A percentile compares a stretch with the other conserved stretches of the same genome.
Evolutionary conservation across 2,888 invertebrate species (phyloP).

Genomic region (Epinotia bilunana): DNA sequence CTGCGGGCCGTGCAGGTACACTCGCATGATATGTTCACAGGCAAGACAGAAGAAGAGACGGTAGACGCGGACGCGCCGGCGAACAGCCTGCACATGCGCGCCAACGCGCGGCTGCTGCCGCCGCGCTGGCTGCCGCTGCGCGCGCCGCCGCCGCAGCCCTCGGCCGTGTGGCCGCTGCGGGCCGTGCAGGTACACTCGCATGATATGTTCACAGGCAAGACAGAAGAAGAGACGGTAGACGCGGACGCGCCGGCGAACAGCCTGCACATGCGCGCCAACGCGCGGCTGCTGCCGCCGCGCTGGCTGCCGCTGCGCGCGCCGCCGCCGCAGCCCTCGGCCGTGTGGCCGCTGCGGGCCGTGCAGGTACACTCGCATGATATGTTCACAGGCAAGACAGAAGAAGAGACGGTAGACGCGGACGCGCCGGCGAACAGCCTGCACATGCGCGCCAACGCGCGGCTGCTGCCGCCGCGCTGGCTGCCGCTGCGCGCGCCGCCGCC

Average conservation of each 20-base stretch:
- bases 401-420: slow-evolving; percentile 47
- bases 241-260: slow-evolving; percentile 74
- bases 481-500: slow-evolving; percentile 51
- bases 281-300: slow-evolving; percentile 45
- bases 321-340: slow-evolving; percentile 51
- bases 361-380: not conserved
- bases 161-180: slow-evolving; percentile 63
- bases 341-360: slow-evolving; percentile 65
- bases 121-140: slow-evolving; percentile 47
- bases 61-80: slow-evolving; percentile 65
- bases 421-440: slow-evolving; percentile 75
- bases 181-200: slow-evolving; percentile 48
- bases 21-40: not conserved
- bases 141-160: slow-evolving; percentile 51
- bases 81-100: slow-evolving; percentile 73
- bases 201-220: not conserved
- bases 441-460: slow-evolving; percentile 61
- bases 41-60: no score
- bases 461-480: slow-evolving; percentile 45
- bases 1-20: slow-evolving; percentile 55
- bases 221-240: no score
- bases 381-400: not conserved
- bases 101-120: slow-evolving; percentile 47
- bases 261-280: slow-evolving; percentile 66
- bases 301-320: slow-evolving; percentile 48